These are phyloP conservation scores for Anodontia alba DNA, from an alignment of 2,888 invertebrate genomes.

Conservation along the genomic window DNA sequence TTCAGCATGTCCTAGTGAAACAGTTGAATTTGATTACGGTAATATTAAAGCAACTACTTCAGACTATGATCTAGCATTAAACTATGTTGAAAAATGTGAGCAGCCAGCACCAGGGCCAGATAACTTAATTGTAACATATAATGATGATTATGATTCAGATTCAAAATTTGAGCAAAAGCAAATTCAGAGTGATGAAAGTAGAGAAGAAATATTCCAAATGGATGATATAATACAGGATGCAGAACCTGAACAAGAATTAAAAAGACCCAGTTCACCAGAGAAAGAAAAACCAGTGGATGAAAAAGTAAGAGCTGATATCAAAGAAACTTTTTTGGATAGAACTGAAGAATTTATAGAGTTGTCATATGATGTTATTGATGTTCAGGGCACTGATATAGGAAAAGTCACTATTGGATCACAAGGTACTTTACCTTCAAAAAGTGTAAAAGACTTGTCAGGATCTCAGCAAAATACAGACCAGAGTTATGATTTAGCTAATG, in stretches of 20 bases:
- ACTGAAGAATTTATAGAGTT: slow-evolving; percentile 63
- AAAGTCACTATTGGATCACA: background rate
- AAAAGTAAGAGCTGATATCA: background rate
- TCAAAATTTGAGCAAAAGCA: background rate
- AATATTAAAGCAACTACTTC: slow-evolving; percentile 30
- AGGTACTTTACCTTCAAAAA: background rate
- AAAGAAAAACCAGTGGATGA: background rate
- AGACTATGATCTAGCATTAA: slow-evolving; percentile 53
- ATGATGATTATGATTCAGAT: slow-evolving; percentile 26
- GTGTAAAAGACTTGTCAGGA: background rate
- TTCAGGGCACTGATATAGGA: background rate
- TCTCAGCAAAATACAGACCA: background rate
- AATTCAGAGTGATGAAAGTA: slow-evolving; percentile 49
- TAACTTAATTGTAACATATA: slow-evolving; percentile 15
- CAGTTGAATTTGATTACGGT: slow-evolving; percentile 37
- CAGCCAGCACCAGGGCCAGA: slow-evolving; percentile 12
- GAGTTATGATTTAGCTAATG: background rate
- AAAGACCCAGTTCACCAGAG: slow-evolving; percentile 1
- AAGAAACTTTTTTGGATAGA: slow-evolving; percentile 56
- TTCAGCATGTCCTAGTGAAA: slow-evolving; percentile 46
- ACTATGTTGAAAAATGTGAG: slow-evolving; percentile 20
- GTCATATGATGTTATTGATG: background rate
- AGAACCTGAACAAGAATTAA: background rate
- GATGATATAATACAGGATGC: slow-evolving; percentile 16
- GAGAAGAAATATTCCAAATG: slow-evolving; percentile 34